Conservation (phyloP, 2,113 vertebrate genomes). For the Bambusicola thoracicus region DNA sequence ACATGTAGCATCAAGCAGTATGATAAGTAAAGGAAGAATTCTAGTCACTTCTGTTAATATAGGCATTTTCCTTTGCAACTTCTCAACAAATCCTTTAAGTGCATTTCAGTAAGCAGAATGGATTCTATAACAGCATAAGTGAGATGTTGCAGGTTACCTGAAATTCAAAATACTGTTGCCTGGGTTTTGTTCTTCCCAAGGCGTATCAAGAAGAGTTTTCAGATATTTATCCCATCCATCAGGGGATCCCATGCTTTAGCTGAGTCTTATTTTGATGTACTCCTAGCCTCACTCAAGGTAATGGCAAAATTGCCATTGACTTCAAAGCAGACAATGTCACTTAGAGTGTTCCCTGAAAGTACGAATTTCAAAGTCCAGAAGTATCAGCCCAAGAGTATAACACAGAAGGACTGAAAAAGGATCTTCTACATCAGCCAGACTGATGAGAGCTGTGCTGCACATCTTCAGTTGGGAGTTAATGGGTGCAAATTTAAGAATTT, state of each 20-base stretch:
- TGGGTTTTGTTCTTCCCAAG: background rate
- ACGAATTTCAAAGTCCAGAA: background rate
- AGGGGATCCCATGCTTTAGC: background rate
- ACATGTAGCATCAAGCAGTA: background rate
- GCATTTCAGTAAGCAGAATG: background rate
- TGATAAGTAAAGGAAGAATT: background rate
- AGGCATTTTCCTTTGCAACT: background rate
- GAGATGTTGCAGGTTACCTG: background rate
- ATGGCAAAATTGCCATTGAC: background rate
- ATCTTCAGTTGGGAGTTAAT: background rate
- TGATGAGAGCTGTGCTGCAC: rapidly evolving
- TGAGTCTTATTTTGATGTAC: background rate
- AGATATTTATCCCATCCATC: background rate
- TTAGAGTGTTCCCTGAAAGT: background rate
- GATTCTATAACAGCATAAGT: background rate
- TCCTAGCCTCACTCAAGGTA: background rate
- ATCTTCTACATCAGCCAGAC: background rate
- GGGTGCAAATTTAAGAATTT: background rate
- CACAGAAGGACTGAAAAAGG: background rate
- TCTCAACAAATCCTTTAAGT: background rate
- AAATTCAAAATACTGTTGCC: background rate
- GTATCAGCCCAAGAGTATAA: background rate
- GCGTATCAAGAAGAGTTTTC: background rate
- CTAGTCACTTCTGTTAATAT: background rate
- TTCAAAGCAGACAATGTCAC: background rate